Conservation (phyloP, 1,140 invertebrate genomes). For the Pogonognathellus flavescens region DNA sequence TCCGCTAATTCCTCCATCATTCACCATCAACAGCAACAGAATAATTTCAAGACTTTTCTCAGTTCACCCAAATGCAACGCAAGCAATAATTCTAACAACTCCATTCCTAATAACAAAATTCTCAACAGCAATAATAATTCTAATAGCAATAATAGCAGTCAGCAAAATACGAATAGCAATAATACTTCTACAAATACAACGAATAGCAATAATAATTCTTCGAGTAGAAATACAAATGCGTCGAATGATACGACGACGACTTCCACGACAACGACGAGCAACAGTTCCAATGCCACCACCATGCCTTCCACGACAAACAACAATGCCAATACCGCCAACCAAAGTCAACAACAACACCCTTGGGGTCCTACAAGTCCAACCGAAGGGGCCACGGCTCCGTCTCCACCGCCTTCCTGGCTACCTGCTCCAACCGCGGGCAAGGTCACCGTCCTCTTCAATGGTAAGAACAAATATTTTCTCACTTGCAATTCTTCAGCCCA, state of each 20-base stretch:
- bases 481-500: neutral
- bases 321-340: slow-evolving; percentile 23
- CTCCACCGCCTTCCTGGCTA: slow-evolving; percentile 66
- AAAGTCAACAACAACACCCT: slow-evolving; percentile 57
- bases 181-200: slow-evolving; percentile 37
- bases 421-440: slow-evolving; percentile 66
- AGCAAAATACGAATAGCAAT: slow-evolving; percentile 56
- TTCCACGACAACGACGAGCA: slow-evolving; percentile 6
- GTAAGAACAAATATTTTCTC: slow-evolving; percentile 55
- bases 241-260: slow-evolving; percentile 3
- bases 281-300: slow-evolving; percentile 44
- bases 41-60: slow-evolving; percentile 32
- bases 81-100: neutral
- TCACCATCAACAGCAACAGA: slow-evolving; percentile 1
- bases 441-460: slow-evolving; percentile 67
- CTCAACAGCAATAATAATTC: neutral
- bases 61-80: slow-evolving; percentile 13
- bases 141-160: slow-evolving; percentile 43
- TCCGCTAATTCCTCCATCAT: slow-evolving; percentile 18
- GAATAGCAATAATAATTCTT: slow-evolving; percentile 57
- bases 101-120: slow-evolving; percentile 20
- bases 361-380: slow-evolving; percentile 65
- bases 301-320: slow-evolving; percentile 27
- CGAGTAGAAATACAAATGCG: slow-evolving; percentile 44
- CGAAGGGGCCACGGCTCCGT: slow-evolving; percentile 65